Base-by-base conservation (phyloP, 2,797 vertebrate genomes). In the Diceros bicornis region DNA sequence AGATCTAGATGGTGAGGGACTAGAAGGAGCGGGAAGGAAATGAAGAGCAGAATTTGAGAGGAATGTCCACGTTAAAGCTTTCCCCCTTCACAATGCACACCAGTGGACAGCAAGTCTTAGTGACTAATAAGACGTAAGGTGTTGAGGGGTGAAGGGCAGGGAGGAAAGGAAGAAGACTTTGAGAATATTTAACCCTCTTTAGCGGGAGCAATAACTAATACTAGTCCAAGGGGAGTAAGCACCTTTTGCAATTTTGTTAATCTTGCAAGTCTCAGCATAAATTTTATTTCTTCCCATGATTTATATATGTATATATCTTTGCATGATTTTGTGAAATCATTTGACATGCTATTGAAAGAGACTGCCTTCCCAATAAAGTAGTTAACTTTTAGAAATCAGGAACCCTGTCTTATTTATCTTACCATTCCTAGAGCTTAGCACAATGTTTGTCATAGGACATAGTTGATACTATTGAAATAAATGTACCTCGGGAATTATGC, bases 231-330 rank as follows among this genome's bases (percentile, higher is more conserved):
- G 4, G 16, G 44, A 81, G 1, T 61, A n/a, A 87, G 6, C 0
- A 50, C 3, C 29, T 72, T 87, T 64, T 23, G 1, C 17, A 89
- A 59, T 66, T 82, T 71, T 74, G 82, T 90, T 94, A 77, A 86
- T 90, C 47, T 79, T 81, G 4, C 29, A 94, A 77, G 20, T 61
- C 27, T 82, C 13, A 13, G 29, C 41, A 23, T 81, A 81, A 64
- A 59, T 89, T 95, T 88, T 96, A 92, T 90, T 95, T 52, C 50
- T 52, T 52, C 50, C 14, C 50, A 52, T 52, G 50, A 16, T 52
- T 52, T 52, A 52, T 52, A 52, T 52, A 16, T 16, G 4, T 52
- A 52, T 52, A 52, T 52, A 52, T 52, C 12, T 52, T 20, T 13
- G 29, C n/a, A 81, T 37, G 32, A 32, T 84, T 75, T 50, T 82